A percentile compares a stretch with the other conserved stretches of the same genome.
phyloP scores from a whole-genome alignment of 2,113 vertebrate genomes.

The Nothobranchius furzeri region DNA sequence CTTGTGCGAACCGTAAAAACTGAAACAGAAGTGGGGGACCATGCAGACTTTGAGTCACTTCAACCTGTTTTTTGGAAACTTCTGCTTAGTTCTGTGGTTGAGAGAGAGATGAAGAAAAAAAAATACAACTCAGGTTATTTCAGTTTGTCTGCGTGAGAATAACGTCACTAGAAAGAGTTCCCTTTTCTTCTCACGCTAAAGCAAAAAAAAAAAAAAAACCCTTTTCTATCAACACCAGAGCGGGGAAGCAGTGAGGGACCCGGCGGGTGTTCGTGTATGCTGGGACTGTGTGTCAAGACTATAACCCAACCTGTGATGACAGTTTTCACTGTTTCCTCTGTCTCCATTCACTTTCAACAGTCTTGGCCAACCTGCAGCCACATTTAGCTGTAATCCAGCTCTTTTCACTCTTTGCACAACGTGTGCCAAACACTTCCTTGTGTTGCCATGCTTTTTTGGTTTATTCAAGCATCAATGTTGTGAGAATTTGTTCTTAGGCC shows the following conservation, averaged over 20 bases:
- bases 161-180: slow-evolving; percentile 69
- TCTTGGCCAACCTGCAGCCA: slow-evolving; percentile 47
- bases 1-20: slow-evolving; percentile 13
- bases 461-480: neutral
- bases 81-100: slow-evolving; percentile 59
- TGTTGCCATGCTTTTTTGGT: neutral
- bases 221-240: slow-evolving; percentile 38
- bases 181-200: slow-evolving; percentile 76
- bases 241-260: slow-evolving; percentile 12
- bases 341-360: slow-evolving; percentile 61
- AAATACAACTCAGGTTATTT: slow-evolving; percentile 56
- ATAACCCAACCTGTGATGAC: slow-evolving; percentile 8
- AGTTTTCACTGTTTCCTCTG: slow-evolving; percentile 29
- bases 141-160: slow-evolving; percentile 63
- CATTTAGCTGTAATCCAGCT: slow-evolving; percentile 42
- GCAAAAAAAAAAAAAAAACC: slow-evolving; percentile 27
- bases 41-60: slow-evolving; percentile 47
- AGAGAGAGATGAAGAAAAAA: slow-evolving; percentile 42
- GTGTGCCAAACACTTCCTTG: slow-evolving; percentile 39
- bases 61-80: slow-evolving; percentile 45
- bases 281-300: slow-evolving; percentile 20
- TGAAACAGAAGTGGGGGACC: slow-evolving; percentile 33
- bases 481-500: neutral
- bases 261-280: slow-evolving; percentile 30
- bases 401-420: slow-evolving; percentile 56